These are phyloP conservation scores for Bradypodion pumilum DNA, from an alignment of 2,797 vertebrate species.

Conservation along the genomic window DNA sequence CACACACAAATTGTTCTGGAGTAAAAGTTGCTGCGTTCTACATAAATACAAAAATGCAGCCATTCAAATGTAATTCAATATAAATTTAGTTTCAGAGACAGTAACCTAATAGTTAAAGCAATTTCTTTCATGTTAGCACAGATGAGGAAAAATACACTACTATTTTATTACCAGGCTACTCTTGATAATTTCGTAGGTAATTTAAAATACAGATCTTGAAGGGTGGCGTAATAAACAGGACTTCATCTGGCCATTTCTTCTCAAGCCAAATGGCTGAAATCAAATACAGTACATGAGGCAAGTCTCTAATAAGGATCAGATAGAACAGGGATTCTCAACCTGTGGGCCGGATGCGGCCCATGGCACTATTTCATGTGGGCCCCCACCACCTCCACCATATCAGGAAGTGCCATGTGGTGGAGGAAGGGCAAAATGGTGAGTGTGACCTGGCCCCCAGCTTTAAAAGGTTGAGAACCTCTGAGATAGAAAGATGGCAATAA, in stretches of 20 bases:
- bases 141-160: not conserved
- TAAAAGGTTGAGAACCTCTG: too few species aligned
- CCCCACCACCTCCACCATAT: too few species aligned
- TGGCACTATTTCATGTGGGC: too few species aligned
- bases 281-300: not conserved
- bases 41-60: not conserved
- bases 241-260: slow-evolving; percentile 7
- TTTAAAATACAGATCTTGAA: slow-evolving; percentile 2
- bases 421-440: too few species aligned
- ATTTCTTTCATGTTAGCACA: not conserved
- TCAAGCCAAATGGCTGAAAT: slow-evolving; percentile 13
- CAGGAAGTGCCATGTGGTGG: too few species aligned
- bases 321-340: too few species aligned
- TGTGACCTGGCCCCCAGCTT: too few species aligned
- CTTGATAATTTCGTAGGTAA: slow-evolving; percentile 22
- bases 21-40: not conserved
- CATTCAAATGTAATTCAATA: slow-evolving; percentile 4
- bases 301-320: slow-evolving; percentile 21
- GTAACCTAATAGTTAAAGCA: slow-evolving; percentile 18
- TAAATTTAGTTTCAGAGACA: not conserved
- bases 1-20: not conserved
- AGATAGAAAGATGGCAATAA: slow-evolving; percentile 12
- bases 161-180: slow-evolving; percentile 10
- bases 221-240: not conserved
- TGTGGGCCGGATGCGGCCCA: too few species aligned